Evolutionary conservation across 2,113 vertebrate species (phyloP), one percentile per base, ranked within the genome.

Genomic region (Corythoichthys intestinalis): DNA sequence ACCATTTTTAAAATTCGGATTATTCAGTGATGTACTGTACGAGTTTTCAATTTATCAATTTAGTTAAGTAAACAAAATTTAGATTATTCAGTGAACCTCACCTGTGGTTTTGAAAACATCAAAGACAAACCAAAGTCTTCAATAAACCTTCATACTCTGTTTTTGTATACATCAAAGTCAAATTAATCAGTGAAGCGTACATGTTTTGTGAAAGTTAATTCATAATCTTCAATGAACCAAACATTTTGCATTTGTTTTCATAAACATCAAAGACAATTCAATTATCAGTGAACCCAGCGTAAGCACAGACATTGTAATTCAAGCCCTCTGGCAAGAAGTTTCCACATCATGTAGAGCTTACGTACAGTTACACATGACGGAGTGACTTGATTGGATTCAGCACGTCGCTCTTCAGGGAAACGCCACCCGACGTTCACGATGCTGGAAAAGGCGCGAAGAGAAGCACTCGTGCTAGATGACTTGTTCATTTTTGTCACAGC

Each of bases 401-500:
- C 75, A 28, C 74, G 78, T 82, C 74, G 74, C 72, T 71, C 84
- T 81, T 76, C 63, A 52, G 66, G 65, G 69, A 79, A 79, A 83
- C 72, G 77, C 71, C 70, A 78, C 78, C 80, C 77, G 79, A 70
- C 72, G 73, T 61, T 81, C 81, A 76, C 72, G 83, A 78, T 39
- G 75, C 73, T 80, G 75, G 82, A 56, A n/a, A 28, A 28, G 52
- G 52, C 52, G 52, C 52, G 52, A 78, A 75, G 75, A 72, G 60
- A 73, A 74, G 67, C 69, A 75, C 73, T 81, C 48, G 15, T 68
- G 71, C 65, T 67, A 73, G 72, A 85, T 83, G 71, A 69, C 53
- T 63, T 50, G 76, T 80, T 83, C 76, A 38, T 71, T 84, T 81
- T 81, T 79, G 79, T 81, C 80, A 73, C 71, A 48, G 74, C 69